These are phyloP conservation scores for Tetrao urogallus DNA, from an alignment of 2,113 vertebrate species.

Conservation along the genomic window DNA sequence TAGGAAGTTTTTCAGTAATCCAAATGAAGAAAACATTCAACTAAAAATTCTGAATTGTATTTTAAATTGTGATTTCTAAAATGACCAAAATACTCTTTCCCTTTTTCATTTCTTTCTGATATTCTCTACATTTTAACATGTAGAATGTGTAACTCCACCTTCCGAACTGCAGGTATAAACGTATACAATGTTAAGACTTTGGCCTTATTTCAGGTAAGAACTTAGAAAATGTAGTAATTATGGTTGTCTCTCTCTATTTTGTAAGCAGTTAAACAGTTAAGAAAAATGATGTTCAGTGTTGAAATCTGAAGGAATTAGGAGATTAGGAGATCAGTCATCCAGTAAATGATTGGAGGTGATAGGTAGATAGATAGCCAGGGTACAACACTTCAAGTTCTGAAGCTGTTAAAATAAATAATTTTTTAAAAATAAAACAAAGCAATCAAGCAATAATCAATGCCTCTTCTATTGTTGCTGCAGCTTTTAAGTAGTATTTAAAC, in stretches of 20 bases:
- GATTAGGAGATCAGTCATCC: background rate
- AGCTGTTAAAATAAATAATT: background rate
- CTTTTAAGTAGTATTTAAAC: background rate
- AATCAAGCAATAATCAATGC: background rate
- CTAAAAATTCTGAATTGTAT: background rate
- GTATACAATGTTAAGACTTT: background rate
- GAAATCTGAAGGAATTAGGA: slow-evolving; percentile 14
- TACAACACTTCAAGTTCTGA: background rate
- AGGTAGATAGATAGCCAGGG: background rate
- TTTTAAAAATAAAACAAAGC: background rate
- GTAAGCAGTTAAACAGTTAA: slow-evolving; percentile 12
- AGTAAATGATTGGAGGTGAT: background rate
- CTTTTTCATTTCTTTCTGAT: background rate
- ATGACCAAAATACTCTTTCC: background rate
- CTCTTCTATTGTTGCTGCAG: background rate
- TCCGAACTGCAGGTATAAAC: background rate
- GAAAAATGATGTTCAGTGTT: background rate
- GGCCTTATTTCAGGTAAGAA: background rate
- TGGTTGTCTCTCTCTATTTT: slow-evolving; percentile 2
- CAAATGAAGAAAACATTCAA: background rate
- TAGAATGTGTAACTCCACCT: background rate
- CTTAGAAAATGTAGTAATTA: background rate
- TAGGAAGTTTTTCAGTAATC: background rate
- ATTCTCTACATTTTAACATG: background rate
- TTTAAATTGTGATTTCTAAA: background rate